Conservation (phyloP, 2,888 invertebrate genomes). For the Schrankia costaestrigalis region DNA sequence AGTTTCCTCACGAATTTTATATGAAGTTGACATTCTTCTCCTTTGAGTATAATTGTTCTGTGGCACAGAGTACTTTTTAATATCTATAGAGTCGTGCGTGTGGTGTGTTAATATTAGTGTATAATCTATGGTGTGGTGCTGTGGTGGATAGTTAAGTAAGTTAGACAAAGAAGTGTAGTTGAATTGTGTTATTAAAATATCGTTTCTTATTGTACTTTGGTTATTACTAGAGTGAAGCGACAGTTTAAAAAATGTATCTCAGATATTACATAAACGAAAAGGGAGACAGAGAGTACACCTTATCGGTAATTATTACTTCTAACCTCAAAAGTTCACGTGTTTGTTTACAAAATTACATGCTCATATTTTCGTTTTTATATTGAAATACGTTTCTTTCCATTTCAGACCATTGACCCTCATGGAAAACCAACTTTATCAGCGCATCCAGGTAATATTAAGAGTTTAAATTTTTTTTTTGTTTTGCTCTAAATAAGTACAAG, state of each 20-base stretch:
- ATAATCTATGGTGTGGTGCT: too few species aligned
- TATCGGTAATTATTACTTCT: conserved; percentile 83
- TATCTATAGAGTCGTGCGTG: too few species aligned
- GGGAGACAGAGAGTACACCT: conserved; percentile 91
- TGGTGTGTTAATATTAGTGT: too few species aligned
- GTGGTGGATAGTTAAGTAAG: too few species aligned
- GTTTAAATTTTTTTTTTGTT: conserved; percentile 2
- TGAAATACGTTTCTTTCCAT: conserved; percentile 7
- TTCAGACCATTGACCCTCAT: conserved; percentile 88
- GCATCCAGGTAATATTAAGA: conserved; percentile 86
- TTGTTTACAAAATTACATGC: conserved; percentile 15
- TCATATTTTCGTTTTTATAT: neutral
- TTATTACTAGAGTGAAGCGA: too few species aligned
- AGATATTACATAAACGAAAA: conserved; percentile 84
- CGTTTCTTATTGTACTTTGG: too few species aligned
- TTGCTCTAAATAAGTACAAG: neutral
- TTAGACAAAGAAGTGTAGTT: too few species aligned
- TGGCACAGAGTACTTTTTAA: too few species aligned
- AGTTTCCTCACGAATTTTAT: too few species aligned
- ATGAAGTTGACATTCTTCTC: too few species aligned
- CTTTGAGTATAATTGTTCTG: too few species aligned
- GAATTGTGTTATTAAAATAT: too few species aligned
- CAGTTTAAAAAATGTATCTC: conserved; percentile 60
- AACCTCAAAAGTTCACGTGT: conserved; percentile 36
- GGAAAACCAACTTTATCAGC: conserved; percentile 93